Conservation (phyloP, 92 coral and sea anemone species). For the Epizoanthus fatuus region DNA sequence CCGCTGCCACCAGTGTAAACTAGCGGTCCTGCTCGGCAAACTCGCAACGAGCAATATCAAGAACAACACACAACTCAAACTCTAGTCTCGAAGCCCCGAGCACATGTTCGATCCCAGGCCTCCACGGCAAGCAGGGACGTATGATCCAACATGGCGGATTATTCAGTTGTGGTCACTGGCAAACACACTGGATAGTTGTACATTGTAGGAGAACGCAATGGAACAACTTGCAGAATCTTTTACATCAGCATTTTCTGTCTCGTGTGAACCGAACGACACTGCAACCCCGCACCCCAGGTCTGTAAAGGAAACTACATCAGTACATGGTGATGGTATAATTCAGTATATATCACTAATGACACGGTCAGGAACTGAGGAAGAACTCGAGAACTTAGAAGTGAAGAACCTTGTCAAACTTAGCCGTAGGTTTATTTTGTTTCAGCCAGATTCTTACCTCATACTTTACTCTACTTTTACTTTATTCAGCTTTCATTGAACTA, state of each 20-base stretch:
- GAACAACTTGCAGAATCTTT: conserved; percentile 81
- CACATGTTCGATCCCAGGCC: too few relatives aligned
- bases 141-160: neutral
- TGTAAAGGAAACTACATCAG: neutral
- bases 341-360: too few relatives aligned
- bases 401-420: too few relatives aligned
- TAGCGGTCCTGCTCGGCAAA: conserved; percentile 36
- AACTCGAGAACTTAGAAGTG: too few relatives aligned
- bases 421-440: neutral
- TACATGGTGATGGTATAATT: too few relatives aligned
- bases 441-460: neutral
- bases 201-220: conserved; percentile 37
- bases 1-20: conserved; percentile 7
- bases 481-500: neutral
- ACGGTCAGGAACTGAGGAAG: too few relatives aligned
- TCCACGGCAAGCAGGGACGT: too few relatives aligned
- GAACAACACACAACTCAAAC: too few relatives aligned
- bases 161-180: neutral
- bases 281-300: conserved; percentile 96
- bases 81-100: too few relatives aligned
- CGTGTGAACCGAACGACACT: conserved; percentile 89
- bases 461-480: neutral
- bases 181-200: neutral
- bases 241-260: conserved; percentile 80
- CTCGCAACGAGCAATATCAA: too few relatives aligned